Conservation (phyloP, 30 jellyfish, hydroid and myxozoan genomes). For the Euphysa ruthae region DNA sequence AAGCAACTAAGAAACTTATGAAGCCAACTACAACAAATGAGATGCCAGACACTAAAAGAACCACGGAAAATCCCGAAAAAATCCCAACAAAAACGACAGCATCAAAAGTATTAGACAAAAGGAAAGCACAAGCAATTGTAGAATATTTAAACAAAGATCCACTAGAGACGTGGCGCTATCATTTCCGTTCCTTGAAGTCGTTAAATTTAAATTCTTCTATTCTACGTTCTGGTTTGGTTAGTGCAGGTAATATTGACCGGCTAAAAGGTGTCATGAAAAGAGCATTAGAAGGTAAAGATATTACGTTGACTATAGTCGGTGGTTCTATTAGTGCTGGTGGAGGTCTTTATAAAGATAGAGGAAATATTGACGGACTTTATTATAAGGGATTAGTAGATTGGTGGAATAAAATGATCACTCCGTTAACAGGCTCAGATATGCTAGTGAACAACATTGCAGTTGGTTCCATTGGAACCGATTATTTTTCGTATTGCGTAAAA, state of each 20-base stretch:
- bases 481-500: slow-evolving; percentile 77
- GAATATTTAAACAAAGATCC: slow-evolving; percentile 92
- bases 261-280: slow-evolving; percentile 81
- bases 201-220: slow-evolving; percentile 78
- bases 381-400: slow-evolving; percentile 94
- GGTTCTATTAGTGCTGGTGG: slow-evolving; percentile 99
- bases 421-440: slow-evolving; percentile 92
- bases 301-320: slow-evolving; percentile 82
- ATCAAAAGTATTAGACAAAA: slow-evolving; percentile 42
- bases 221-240: slow-evolving; percentile 84
- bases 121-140: slow-evolving; percentile 85
- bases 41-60: neutral
- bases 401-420: slow-evolving; percentile 92
- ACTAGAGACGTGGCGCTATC: slow-evolving; percentile 84
- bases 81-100: neutral
- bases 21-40: neutral
- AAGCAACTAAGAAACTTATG: neutral
- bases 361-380: slow-evolving; percentile 84
- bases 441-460: slow-evolving; percentile 81
- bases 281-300: slow-evolving; percentile 81
- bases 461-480: slow-evolving; percentile 95
- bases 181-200: slow-evolving; percentile 46
- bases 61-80: neutral
- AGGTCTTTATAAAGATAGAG: slow-evolving; percentile 89
- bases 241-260: slow-evolving; percentile 87